These are phyloP conservation scores for Eristalis tenax DNA, from an alignment of 2,888 invertebrate species.

Conservation along the genomic window DNA sequence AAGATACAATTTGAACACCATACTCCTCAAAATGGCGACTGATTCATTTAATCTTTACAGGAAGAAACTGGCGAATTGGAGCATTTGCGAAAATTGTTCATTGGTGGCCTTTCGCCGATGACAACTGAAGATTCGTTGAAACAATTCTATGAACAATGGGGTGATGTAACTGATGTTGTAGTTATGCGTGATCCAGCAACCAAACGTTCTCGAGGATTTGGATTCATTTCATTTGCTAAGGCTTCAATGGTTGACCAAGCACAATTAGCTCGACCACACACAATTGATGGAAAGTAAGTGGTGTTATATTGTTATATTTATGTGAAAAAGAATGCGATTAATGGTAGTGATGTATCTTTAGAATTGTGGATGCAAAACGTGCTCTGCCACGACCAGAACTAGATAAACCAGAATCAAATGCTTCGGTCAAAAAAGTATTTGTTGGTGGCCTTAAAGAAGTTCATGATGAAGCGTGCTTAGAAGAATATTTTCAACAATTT, in stretches of 20 bases:
- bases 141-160: slow-evolving; percentile 77
- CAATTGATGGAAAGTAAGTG: slow-evolving; percentile 82
- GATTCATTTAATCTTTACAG: slow-evolving; percentile 8
- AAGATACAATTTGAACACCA: neutral
- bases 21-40: slow-evolving; percentile 57
- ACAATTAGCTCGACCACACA: slow-evolving; percentile 77
- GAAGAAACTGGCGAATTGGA: slow-evolving; percentile 72
- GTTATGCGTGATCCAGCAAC: slow-evolving; percentile 78
- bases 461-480: slow-evolving; percentile 76
- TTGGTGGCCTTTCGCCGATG: slow-evolving; percentile 77
- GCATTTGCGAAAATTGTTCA: slow-evolving; percentile 78
- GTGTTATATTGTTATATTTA: neutral
- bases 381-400: slow-evolving; percentile 78
- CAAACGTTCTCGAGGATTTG: slow-evolving; percentile 79
- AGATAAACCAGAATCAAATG: slow-evolving; percentile 73
- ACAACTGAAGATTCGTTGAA: slow-evolving; percentile 76
- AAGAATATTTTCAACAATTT: slow-evolving; percentile 78
- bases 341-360: slow-evolving; percentile 37
- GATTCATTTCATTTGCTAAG: slow-evolving; percentile 77
- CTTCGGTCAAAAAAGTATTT: slow-evolving; percentile 77
- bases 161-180: slow-evolving; percentile 77
- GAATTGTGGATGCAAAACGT: slow-evolving; percentile 78
- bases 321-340: neutral
- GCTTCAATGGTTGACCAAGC: slow-evolving; percentile 77
- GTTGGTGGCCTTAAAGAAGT: slow-evolving; percentile 79